Percentiles rank a stretch among this genome's conserved stretches.
Conservation (phyloP, 2,797 vertebrate species). For the Heterohyrax brucei region DNA sequence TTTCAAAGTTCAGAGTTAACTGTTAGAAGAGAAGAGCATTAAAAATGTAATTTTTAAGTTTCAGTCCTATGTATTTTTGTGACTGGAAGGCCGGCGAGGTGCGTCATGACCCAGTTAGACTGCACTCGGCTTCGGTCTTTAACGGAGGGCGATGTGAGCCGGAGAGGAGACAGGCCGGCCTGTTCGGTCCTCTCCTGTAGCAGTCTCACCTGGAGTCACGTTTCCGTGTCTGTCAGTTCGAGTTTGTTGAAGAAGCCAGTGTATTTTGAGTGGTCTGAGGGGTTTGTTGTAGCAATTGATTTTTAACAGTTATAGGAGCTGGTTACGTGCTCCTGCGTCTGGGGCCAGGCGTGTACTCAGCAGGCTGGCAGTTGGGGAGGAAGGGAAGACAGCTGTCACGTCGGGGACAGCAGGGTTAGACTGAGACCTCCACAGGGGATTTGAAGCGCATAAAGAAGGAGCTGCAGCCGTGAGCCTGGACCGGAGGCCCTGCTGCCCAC, state of each 20-base stretch:
- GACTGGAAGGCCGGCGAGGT: background rate
- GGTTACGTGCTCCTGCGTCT: background rate
- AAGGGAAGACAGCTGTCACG: background rate
- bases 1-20: constrained; percentile 59
- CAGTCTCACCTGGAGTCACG: background rate
- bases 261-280: background rate
- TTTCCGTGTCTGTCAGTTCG: background rate
- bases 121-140: background rate
- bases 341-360: background rate
- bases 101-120: background rate
- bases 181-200: background rate
- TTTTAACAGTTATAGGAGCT: background rate
- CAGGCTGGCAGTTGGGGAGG: background rate
- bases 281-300: background rate
- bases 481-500: background rate
- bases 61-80: constrained; percentile 52
- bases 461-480: background rate
- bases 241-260: background rate
- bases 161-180: background rate
- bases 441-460: background rate
- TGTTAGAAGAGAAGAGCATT: constrained; percentile 46
- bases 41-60: background rate
- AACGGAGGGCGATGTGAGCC: background rate
- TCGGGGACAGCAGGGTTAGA: background rate
- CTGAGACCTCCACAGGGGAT: background rate